These are phyloP conservation scores for Tenthredo scrophulariae DNA, from an alignment of 2,888 invertebrate species.

Conservation along the genomic window DNA sequence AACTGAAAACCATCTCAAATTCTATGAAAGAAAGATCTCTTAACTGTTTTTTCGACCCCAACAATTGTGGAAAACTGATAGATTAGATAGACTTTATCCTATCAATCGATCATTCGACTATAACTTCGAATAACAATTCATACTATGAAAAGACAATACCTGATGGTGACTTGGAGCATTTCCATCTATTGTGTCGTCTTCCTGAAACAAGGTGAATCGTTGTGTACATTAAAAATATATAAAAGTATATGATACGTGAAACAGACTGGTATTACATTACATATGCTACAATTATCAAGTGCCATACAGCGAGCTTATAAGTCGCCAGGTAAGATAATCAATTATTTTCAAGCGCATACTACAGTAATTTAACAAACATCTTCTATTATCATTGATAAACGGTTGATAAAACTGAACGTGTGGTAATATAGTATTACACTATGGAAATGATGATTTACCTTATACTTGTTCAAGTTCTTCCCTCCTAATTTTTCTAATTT, in stretches of 20 bases:
- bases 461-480: not conserved
- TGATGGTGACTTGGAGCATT: constrained; percentile 32
- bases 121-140: not conserved
- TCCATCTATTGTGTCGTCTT: constrained; percentile 31
- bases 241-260: not conserved
- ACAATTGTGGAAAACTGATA: not conserved
- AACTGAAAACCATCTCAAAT: not conserved
- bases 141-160: not conserved
- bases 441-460: constrained; percentile 8
- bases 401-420: not conserved
- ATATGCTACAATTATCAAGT: not conserved
- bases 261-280: not conserved
- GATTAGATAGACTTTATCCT: not conserved
- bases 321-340: not conserved
- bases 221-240: not conserved
- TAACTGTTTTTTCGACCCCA: too few relatives aligned
- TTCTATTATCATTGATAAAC: not conserved
- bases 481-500: constrained; percentile 25
- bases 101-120: not conserved
- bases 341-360: not conserved
- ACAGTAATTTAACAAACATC: not conserved
- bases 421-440: not conserved
- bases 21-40: not conserved
- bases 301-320: not conserved
- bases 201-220: constrained; percentile 13